Evolutionary conservation across 2,888 invertebrate species (phyloP).

Genomic region (Criorhina ranunculi): DNA sequence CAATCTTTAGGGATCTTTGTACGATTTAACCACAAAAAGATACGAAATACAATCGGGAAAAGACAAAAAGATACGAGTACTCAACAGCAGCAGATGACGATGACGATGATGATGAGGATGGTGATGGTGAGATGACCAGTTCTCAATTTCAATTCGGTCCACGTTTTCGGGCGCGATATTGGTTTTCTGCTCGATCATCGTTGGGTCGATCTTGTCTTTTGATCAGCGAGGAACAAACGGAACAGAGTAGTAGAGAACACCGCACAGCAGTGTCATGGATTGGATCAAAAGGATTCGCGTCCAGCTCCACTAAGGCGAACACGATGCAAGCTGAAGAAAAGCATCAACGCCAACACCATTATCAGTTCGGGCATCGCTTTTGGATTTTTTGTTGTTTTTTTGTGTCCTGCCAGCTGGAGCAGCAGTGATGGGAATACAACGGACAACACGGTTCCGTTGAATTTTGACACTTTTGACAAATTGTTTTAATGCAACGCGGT

Average conservation of each 20-base stretch:
- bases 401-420: slow-evolving; percentile 54
- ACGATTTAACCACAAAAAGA: slow-evolving; percentile 52
- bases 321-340: slow-evolving; percentile 43
- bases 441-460: slow-evolving; percentile 54
- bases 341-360: slow-evolving; percentile 74
- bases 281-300: slow-evolving; percentile 66
- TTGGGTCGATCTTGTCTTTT: slow-evolving; percentile 60
- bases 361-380: slow-evolving; percentile 22
- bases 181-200: slow-evolving; percentile 78
- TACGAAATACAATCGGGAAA: slow-evolving; percentile 51
- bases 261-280: slow-evolving; percentile 42
- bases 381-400: slow-evolving; percentile 19
- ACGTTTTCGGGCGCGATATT: slow-evolving; percentile 68
- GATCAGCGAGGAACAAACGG: slow-evolving; percentile 48
- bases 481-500: slow-evolving; percentile 81
- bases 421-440: slow-evolving; percentile 30
- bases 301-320: slow-evolving; percentile 31
- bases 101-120: slow-evolving; percentile 19
- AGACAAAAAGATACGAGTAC: slow-evolving; percentile 57
- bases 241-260: slow-evolving; percentile 21
- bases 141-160: slow-evolving; percentile 71
- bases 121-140: slow-evolving; percentile 51
- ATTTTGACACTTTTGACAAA: slow-evolving; percentile 82
- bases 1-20: slow-evolving; percentile 56
- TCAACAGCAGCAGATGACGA: slow-evolving; percentile 8